Percentiles rank a stretch among this genome's conserved stretches.
phyloP scores from a whole-genome alignment of 2,797 vertebrate species.

The Sarcoramphus papa region DNA sequence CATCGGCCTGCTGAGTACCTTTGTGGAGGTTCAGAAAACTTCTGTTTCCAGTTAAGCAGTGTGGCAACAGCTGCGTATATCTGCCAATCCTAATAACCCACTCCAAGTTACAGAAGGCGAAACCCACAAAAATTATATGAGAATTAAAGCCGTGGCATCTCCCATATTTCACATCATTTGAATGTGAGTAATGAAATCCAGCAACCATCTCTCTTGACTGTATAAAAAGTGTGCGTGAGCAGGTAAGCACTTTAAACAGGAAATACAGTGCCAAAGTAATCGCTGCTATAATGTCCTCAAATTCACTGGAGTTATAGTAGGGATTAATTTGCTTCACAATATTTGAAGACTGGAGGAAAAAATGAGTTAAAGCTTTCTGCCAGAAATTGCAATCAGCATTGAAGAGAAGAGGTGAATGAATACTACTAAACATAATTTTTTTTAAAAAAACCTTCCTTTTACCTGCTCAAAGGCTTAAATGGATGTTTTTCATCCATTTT shows the following conservation, averaged over 20 bases:
- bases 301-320: not conserved
- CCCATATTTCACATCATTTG: not conserved
- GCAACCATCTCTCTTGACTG: not conserved
- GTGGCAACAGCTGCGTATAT: not conserved
- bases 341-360: not conserved
- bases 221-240: not conserved
- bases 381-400: not conserved
- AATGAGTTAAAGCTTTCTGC: not conserved
- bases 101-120: not conserved
- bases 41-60: not conserved
- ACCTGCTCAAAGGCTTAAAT: not conserved
- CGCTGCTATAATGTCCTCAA: not conserved
- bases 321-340: constrained; percentile 6
- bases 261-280: not conserved
- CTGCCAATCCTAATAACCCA: not conserved
- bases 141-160: not conserved
- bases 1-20: not conserved
- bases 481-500: not conserved
- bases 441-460: not conserved
- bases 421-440: not conserved
- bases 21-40: not conserved
- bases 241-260: not conserved
- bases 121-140: not conserved
- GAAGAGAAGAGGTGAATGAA: not conserved
- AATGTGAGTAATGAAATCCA: not conserved